A percentile compares a stretch with the other conserved stretches of the same genome.
Evolutionary conservation across 2,888 invertebrate genomes (phyloP).

Genomic region (Vesta saturnalis): DNA sequence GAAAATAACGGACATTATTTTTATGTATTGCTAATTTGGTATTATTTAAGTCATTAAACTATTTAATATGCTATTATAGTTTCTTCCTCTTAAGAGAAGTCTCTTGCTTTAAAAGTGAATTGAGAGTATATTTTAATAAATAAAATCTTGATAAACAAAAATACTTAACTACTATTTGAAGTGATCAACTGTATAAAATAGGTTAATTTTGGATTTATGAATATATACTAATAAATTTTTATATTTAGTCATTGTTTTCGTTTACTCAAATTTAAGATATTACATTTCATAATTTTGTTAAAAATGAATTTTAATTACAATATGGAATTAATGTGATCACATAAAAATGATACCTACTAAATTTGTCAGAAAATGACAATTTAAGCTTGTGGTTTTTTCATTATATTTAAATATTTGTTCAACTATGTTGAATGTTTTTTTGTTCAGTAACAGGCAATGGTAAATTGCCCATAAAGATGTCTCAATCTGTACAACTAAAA

Average conservation of each 20-base stretch:
- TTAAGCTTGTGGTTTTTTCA: too few relatives aligned
- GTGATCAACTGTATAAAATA: constrained; percentile 29
- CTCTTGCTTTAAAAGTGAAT: constrained; percentile 31
- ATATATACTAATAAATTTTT: constrained; percentile 8
- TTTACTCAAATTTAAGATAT: neutral
- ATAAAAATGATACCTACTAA: too few relatives aligned
- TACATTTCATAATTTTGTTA: too few relatives aligned
- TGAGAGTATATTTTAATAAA: constrained; percentile 45
- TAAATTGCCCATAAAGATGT: too few relatives aligned
- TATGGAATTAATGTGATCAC: too few relatives aligned
- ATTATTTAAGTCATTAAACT: constrained; percentile 32
- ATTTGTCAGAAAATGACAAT: too few relatives aligned
- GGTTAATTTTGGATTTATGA: neutral
- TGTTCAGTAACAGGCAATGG: too few relatives aligned
- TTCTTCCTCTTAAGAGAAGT: constrained; percentile 32
- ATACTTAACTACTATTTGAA: constrained; percentile 18
- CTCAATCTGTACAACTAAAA: too few relatives aligned
- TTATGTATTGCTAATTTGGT: constrained; percentile 40
- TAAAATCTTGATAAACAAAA: constrained; percentile 15
- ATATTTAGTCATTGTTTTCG: neutral
- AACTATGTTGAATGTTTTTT: too few relatives aligned
- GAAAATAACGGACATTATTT: constrained; percentile 29
- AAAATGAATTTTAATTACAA: too few relatives aligned
- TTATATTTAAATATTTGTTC: too few relatives aligned
- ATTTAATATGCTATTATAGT: constrained; percentile 30